Evolutionary conservation across 2,888 invertebrate species (phyloP), one percentile per base, ranked within the genome.

Genomic region (Argynnis bischoffii): DNA sequence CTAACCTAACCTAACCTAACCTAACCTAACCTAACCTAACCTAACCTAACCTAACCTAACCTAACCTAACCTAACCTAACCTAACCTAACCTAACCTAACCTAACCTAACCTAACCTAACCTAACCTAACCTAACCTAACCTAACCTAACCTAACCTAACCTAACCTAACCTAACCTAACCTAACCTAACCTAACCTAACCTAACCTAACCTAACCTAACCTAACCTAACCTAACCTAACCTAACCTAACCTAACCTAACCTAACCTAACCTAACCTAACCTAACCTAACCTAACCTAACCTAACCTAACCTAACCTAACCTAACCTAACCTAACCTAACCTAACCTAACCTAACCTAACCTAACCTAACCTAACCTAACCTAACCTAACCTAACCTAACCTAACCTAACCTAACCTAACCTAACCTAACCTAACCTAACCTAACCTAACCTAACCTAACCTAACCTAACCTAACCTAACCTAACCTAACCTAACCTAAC

Each of bases 271-370:
- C 75, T 72, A 66, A 75, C 72, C 75, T 70, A 59, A 70, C 73
- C 70, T 74, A 67, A 73, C 72, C 72, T 70, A 69, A 75, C 72
- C 75, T 75, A 71, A 76, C 74, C 76, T 70, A 65, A 73, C 73
- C 73, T 67, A 75, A 75, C 75, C 69, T 74, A 75, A 76, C 75
- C 69, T 74, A 75, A 74, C 74, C 70, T 75, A 74, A 73, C 75
- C 65, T 73, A 74, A 73, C 74, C 69, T 72, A 74, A 72, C 73
- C 66, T 57, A 64, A 63, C 57, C 67, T 67, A 59, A 63, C 59
- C 63, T 63, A 63, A 67, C 63, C 53, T n/a, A n/a, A 4, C 53
- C 16, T 53, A n/a, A 18, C n/a, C 16, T 31, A 31, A 31, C 31
- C 31, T 31, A 31, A 31, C 31, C 31, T 31, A 53, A 53, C 53